phyloP scores from a whole-genome alignment of 1,140 invertebrate species.

The Branchinecta lindahli region DNA sequence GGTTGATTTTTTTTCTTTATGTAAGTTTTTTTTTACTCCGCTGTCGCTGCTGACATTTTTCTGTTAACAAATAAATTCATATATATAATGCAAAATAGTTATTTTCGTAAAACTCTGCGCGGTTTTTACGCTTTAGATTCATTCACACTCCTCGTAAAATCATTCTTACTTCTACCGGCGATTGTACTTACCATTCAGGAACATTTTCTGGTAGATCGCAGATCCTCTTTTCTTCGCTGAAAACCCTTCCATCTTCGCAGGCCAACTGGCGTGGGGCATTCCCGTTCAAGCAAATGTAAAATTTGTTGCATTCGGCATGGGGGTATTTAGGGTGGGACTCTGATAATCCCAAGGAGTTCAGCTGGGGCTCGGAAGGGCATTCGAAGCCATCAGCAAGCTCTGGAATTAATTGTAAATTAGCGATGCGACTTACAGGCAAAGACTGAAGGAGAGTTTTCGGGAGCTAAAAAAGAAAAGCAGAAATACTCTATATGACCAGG shows the following conservation, averaged over 20 bases:
- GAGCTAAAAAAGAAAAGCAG: not conserved
- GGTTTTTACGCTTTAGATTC: too few relatives aligned
- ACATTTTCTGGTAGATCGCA: constrained; percentile 31
- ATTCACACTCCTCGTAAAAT: too few relatives aligned
- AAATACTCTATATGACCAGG: not conserved
- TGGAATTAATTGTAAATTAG: constrained; percentile 27
- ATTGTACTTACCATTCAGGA: constrained; percentile 27
- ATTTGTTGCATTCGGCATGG: constrained; percentile 30
- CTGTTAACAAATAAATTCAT: too few relatives aligned
- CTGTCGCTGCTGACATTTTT: too few relatives aligned
- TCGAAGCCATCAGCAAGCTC: constrained; percentile 57
- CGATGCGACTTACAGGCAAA: not conserved
- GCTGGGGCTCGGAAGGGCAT: constrained; percentile 39
- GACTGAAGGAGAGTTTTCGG: not conserved
- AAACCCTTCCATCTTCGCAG: constrained; percentile 28
- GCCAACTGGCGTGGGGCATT: constrained; percentile 26
- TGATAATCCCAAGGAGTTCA: not conserved
- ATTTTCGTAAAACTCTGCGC: too few relatives aligned
- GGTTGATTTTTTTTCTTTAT: too few relatives aligned
- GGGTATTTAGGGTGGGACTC: constrained; percentile 19
- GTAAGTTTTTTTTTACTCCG: too few relatives aligned
- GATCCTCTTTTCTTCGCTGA: constrained; percentile 26
- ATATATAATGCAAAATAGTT: too few relatives aligned
- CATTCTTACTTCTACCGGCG: too few relatives aligned
- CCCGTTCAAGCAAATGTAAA: constrained; percentile 29